Base-by-base conservation (phyloP, 2,113 vertebrate genomes). In the Baryphthengus martii region DNA sequence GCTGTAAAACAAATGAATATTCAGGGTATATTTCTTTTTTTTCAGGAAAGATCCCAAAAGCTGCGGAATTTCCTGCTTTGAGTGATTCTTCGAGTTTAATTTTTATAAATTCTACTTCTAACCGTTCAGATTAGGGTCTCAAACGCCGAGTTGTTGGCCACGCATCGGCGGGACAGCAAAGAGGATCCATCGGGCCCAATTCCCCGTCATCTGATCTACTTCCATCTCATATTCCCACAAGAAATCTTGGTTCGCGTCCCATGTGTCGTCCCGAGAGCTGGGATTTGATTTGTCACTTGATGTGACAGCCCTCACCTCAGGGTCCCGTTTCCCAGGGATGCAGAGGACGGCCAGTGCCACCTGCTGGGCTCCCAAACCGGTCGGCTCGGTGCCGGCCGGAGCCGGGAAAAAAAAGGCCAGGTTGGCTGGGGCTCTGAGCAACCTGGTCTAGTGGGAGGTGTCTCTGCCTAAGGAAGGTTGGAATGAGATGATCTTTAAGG, bases 211-310 rank as follows among this genome's bases (percentile, higher is more conserved):
- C 23, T 74, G 42, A 63, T 47, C 39, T 12, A 1, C 44, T 59
- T 50, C 31, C 49, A 42, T 13, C 52, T 19, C 29, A 26, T 18
- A 6, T 8, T 23, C 31, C 65, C 55, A 52, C 21, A 40, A 29
- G 47, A 23, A 26, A 52, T 25, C 19, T 11, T 3, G 10, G 6
- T 1, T 29, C 50, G 29, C 7, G 40, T 29, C 39, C 35, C 44
- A 11, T 3, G 39, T 12, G 17, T 3, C 4, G 10, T 6, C 4
- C 14, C 1, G 5, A 16, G 11, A 35, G 78, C 17, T 3, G 6
- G 24, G 55, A 17, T 33, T 17, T 45, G 50, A 53, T 5, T 12
- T 1, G 20, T 39, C 65, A 1, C 29, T n/a, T 3, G 24, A 10
- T 5, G 53, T 4, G 52, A 74, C 42, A 19, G 4, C 5, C 18